Evolutionary conservation across 2,797 vertebrate genomes (phyloP).

Genomic region (Microhierax caerulescens): DNA sequence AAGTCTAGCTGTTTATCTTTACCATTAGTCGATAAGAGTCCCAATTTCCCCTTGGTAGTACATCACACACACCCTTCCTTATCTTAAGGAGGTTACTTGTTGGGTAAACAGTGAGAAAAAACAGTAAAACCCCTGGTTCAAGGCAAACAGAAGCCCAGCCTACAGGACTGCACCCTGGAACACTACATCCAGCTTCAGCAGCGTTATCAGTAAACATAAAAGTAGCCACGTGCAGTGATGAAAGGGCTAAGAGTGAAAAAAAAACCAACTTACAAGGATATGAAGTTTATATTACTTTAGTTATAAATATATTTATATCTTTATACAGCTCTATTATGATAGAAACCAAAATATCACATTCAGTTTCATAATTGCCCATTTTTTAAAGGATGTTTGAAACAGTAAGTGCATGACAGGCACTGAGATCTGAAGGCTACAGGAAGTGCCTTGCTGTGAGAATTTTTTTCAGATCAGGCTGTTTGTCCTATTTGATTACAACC

Average conservation of each 20-base stretch:
- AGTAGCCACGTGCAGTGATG: neutral
- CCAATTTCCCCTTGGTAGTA: neutral
- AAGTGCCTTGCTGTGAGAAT: neutral
- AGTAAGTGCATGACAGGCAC: neutral
- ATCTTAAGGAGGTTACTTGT: neutral
- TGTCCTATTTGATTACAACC: neutral
- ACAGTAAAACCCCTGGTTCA: neutral
- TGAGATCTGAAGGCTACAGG: neutral
- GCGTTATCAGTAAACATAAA: rapidly evolving
- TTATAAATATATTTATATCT: no score
- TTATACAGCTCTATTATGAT: neutral
- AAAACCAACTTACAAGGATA: neutral
- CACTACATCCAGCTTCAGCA: neutral
- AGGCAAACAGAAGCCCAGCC: neutral
- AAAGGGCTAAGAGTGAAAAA: neutral
- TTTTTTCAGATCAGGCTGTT: neutral
- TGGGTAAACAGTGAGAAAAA: neutral
- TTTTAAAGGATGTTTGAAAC: neutral
- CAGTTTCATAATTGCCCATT: neutral
- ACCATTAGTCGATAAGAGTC: neutral
- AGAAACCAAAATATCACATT: neutral
- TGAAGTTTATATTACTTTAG: neutral
- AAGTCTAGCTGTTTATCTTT: neutral
- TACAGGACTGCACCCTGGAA: neutral
- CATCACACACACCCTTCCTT: neutral